phyloP scores from a whole-genome alignment of 23 tunicate genomes.

The Styela plicata region DNA sequence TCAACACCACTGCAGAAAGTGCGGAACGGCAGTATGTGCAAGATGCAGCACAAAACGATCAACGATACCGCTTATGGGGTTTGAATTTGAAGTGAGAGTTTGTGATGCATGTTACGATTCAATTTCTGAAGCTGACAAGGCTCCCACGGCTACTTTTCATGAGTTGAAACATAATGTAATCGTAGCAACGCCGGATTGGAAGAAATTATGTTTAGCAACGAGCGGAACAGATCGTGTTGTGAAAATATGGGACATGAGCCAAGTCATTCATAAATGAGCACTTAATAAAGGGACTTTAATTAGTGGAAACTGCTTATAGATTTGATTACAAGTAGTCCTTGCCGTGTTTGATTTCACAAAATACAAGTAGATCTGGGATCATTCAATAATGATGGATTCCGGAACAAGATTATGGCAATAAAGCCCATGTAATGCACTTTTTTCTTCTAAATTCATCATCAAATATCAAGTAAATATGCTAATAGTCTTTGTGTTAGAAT shows the following conservation, averaged over 20 bases:
- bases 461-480: too few relatives aligned
- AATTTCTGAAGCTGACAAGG: conserved; percentile 68
- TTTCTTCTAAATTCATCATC: too few relatives aligned
- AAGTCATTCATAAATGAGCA: conserved; percentile 20
- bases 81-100: conserved; percentile 94
- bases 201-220: conserved; percentile 51
- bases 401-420: too few relatives aligned
- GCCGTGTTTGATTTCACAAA: too few relatives aligned
- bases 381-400: too few relatives aligned
- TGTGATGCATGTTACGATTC: conserved; percentile 82
- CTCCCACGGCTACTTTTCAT: conserved; percentile 75
- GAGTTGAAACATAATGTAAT: conserved; percentile 76
- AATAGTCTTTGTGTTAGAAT: too few relatives aligned
- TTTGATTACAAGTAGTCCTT: too few relatives aligned
- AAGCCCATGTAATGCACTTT: too few relatives aligned
- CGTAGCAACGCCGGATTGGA: conserved; percentile 55
- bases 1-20: conserved; percentile 98
- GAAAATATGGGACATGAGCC: conserved; percentile 63
- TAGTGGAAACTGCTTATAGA: too few relatives aligned
- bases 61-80: conserved; percentile 81
- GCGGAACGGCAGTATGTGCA: conserved; percentile 95
- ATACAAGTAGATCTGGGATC: too few relatives aligned
- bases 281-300: too few relatives aligned
- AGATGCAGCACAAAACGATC: conserved; percentile 74
- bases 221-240: conserved; percentile 53